Conservation (phyloP, 2,113 vertebrate genomes). For the Struthio camelus region DNA sequence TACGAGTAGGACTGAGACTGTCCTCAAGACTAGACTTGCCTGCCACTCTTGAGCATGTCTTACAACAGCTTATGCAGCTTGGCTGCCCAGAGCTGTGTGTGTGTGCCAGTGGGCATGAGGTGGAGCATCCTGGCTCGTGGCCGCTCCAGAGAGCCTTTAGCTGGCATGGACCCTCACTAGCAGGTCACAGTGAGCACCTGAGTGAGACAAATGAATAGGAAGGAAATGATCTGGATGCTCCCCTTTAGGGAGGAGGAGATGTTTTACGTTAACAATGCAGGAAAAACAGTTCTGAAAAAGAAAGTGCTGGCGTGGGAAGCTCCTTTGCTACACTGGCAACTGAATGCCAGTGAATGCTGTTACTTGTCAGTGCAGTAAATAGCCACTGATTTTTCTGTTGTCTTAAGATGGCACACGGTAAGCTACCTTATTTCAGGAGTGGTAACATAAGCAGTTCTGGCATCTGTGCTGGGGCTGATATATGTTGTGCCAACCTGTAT, state of each 20-base stretch:
- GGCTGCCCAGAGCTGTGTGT: neutral
- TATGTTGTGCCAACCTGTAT: rapidly evolving
- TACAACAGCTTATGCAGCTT: neutral
- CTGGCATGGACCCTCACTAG: neutral
- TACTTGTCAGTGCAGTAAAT: neutral
- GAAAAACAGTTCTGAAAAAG: neutral
- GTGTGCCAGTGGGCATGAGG: neutral
- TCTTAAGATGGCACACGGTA: neutral
- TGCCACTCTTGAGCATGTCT: neutral
- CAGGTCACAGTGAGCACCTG: too few relatives aligned
- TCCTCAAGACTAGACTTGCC: neutral
- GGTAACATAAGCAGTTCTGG: neutral
- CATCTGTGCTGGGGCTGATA: neutral
- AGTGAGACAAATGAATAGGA: neutral
- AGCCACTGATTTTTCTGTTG: neutral
- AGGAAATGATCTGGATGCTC: neutral
- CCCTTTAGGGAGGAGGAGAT: neutral
- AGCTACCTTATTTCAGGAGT: neutral
- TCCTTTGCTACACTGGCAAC: neutral
- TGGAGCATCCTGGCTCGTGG: neutral
- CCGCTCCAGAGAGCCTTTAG: neutral
- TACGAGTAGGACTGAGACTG: neutral
- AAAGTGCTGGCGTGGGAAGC: neutral
- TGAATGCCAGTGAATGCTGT: neutral
- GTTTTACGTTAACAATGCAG: neutral